Conservation (phyloP, 2,797 vertebrate genomes). For the Hoplostethus mediterraneus region DNA sequence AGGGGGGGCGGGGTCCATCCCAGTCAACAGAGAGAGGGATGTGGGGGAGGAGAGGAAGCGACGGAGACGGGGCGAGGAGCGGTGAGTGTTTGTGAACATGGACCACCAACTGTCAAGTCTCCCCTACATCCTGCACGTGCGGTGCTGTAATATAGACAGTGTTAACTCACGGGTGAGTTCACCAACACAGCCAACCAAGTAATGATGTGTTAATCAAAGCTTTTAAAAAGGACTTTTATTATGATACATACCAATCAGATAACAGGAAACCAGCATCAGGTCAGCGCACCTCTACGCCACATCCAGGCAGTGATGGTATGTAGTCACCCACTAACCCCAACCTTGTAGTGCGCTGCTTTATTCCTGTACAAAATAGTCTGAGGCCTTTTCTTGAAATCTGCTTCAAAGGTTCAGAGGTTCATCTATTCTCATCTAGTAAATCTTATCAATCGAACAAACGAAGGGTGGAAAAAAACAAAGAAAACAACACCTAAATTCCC, state of each 20-base stretch:
- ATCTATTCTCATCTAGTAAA: constrained; percentile 22
- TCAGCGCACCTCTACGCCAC: constrained; percentile 46
- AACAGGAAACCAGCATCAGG: constrained; percentile 38
- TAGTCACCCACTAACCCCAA: constrained; percentile 29
- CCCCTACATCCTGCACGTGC: constrained; percentile 63
- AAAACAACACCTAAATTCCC: constrained; percentile 8
- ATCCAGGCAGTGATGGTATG: constrained; percentile 29
- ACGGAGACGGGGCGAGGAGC: constrained; percentile 46
- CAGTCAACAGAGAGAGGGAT: constrained; percentile 29
- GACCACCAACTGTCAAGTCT: constrained; percentile 59
- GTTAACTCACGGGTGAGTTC: too few relatives aligned
- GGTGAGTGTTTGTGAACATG: constrained; percentile 49
- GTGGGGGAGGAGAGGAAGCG: constrained; percentile 51
- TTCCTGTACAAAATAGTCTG: constrained; percentile 35
- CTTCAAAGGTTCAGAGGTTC: constrained; percentile 21
- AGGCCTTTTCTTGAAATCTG: constrained; percentile 16
- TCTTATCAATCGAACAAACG: constrained; percentile 49
- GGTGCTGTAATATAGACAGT: not conserved
- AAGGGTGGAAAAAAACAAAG: constrained; percentile 23
- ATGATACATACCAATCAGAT: constrained; percentile 29
- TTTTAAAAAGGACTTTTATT: too few relatives aligned
- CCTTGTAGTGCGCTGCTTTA: constrained; percentile 5
- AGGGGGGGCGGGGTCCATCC: constrained; percentile 29
- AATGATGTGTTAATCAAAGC: too few relatives aligned
- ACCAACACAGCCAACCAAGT: not conserved